Base-by-base conservation (phyloP, 2,113 vertebrate genomes). In the Oenanthe melanoleuca region DNA sequence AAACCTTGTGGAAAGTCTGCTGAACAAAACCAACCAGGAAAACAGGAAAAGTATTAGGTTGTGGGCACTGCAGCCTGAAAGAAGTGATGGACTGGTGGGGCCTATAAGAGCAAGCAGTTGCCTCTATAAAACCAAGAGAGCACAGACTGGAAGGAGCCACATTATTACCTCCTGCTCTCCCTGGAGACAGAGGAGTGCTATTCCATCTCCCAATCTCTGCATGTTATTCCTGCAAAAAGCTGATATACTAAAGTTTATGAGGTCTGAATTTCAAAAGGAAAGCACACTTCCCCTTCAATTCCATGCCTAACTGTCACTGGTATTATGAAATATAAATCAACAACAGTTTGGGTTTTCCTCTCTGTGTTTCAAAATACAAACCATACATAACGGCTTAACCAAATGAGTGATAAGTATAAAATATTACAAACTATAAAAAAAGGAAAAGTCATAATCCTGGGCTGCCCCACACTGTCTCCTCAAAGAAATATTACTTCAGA, bases 221-320 rank as follows among this genome's bases (percentile, higher is more conserved):
- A 59, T 88, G 70, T 34, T 67, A n/a, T 52, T 33, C 71, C 80
- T 60, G 56, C 86, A 93, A 57, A 94, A 70, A 97, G 59, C 82
- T 70, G 7, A 12, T 8, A 29, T 0, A 0, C 63, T 77, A 0
- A 75, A 65, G 63, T 92, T 94, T 83, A 93, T 59, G 80, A 93
- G 88, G 85, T 45, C 92, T 90, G 75, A 78, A 80, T 92, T 94
- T 83, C 91, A 83, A 70, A 90, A 90, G 52, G 60, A 80, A 92
- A 94, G 80, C 80, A 71, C 11, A 4, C 24, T 64, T 92, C 56
- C 64, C 67, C 64, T 92, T 74, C 34, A 83, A n/a, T 40, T 78
- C 82, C 10, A 11, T 19, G 47, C 31, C 10, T 25, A 45, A 7
- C 72, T 71, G 80, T 92, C 88, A 81, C 49, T 40, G 83, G 9